Conservation (phyloP, 2,888 invertebrate genomes). For the Synergus gifuensis region DNA sequence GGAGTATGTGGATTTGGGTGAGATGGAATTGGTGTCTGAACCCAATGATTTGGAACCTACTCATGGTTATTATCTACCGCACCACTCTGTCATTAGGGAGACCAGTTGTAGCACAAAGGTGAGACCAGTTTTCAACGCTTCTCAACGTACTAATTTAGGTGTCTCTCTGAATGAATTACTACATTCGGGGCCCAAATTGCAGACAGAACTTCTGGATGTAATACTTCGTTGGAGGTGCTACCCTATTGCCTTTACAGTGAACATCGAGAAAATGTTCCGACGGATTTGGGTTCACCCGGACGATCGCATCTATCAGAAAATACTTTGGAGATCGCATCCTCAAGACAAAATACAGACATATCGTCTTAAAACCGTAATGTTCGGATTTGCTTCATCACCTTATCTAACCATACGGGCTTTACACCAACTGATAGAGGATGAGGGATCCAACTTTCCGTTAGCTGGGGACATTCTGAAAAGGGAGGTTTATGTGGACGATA, state of each 20-base stretch:
- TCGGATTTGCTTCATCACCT: too few species aligned
- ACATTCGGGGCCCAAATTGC: conserved; percentile 55
- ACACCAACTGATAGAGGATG: too few species aligned
- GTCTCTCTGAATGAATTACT: conserved; percentile 54
- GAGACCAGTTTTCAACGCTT: conserved; percentile 65
- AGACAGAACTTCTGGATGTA: conserved; percentile 50
- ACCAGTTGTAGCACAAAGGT: conserved; percentile 56
- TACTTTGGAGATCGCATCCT: conserved; percentile 38
- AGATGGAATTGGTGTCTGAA: too few species aligned
- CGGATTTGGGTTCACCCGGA: conserved; percentile 31
- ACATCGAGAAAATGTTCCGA: conserved; percentile 63
- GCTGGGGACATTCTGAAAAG: too few species aligned
- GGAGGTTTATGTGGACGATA: too few species aligned
- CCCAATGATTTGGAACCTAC: too few species aligned
- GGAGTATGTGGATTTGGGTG: not conserved
- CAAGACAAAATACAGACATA: not conserved
- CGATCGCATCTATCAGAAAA: conserved; percentile 46
- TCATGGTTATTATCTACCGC: too few species aligned
- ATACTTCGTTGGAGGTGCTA: conserved; percentile 55
- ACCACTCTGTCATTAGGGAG: not conserved
- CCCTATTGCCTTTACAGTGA: conserved; percentile 57
- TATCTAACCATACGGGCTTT: too few species aligned
- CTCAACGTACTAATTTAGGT: conserved; percentile 41
- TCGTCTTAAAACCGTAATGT: too few species aligned
- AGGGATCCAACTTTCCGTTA: too few species aligned